phyloP scores from a whole-genome alignment of 2,888 invertebrate genomes.

The Apamea epomidion region DNA sequence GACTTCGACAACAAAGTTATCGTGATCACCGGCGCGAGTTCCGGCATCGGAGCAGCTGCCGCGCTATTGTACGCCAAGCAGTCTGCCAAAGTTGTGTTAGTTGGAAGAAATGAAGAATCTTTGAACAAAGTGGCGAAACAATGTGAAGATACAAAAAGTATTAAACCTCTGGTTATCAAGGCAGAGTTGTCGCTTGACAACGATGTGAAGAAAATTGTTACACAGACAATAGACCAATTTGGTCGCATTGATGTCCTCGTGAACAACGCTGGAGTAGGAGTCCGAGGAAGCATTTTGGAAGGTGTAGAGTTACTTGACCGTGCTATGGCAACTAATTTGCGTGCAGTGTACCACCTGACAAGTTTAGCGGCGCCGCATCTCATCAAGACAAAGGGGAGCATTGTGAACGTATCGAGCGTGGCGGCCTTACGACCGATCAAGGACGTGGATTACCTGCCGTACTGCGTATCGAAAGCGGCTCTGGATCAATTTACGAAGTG shows the following conservation, averaged over 20 bases:
- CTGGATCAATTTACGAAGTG: conserved; percentile 98
- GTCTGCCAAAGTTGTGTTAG: conserved; percentile 92
- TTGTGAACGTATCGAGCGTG: conserved; percentile 98
- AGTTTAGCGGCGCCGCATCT: conserved; percentile 96
- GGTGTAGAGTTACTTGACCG: conserved; percentile 96
- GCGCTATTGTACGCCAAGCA: conserved; percentile 92
- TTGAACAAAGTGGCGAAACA: conserved; percentile 91
- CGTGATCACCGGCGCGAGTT: conserved; percentile 93
- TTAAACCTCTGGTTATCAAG: conserved; percentile 90
- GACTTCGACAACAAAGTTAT: conserved; percentile 91
- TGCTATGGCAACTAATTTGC: conserved; percentile 95
- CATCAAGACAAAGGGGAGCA: conserved; percentile 94
- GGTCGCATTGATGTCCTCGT: conserved; percentile 94
- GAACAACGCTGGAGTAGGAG: conserved; percentile 96
- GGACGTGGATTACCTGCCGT: conserved; percentile 94
- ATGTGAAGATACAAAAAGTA: conserved; percentile 85
- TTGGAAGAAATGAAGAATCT: conserved; percentile 93
- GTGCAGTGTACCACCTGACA: conserved; percentile 94
- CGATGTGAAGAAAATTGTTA: conserved; percentile 92
- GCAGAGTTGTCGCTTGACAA: conserved; percentile 92
- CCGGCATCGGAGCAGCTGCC: conserved; percentile 93
- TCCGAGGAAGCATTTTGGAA: conserved; percentile 94
- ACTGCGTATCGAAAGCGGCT: conserved; percentile 97
- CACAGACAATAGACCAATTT: conserved; percentile 92
- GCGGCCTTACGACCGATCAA: conserved; percentile 92